phyloP scores from a whole-genome alignment of 1,140 invertebrate species.

The Sinella curviseta region DNA sequence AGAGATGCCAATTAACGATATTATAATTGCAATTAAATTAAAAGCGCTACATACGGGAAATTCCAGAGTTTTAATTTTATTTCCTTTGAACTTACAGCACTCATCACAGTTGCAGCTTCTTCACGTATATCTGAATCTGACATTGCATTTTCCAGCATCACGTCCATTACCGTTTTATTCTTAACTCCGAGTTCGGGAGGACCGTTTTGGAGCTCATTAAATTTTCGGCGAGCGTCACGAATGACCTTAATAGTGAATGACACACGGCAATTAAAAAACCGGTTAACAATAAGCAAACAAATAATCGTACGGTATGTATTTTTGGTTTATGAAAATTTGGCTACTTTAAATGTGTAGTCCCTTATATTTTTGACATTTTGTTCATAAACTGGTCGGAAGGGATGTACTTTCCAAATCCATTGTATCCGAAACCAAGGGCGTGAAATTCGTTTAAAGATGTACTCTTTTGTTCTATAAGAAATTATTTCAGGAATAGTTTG shows the following conservation, averaged over 20 bases:
- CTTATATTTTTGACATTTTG: neutral
- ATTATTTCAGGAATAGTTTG: neutral
- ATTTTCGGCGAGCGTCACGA: neutral
- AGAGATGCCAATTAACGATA: neutral
- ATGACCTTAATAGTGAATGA: too few relatives aligned
- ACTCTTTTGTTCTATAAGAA: neutral
- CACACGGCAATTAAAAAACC: too few relatives aligned
- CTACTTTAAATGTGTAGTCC: neutral
- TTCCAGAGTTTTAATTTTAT: too few relatives aligned
- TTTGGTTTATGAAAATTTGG: neutral
- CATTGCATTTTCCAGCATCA: neutral
- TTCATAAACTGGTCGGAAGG: neutral
- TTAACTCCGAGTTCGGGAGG: neutral
- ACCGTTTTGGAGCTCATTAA: neutral
- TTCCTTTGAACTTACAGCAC: conserved; percentile 19
- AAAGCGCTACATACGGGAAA: too few relatives aligned
- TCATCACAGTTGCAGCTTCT: neutral
- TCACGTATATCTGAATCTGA: neutral
- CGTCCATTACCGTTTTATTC: neutral
- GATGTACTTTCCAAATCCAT: conserved; percentile 1
- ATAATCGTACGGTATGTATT: too few relatives aligned
- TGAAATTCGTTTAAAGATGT: neutral
- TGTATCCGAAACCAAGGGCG: neutral
- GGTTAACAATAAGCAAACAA: too few relatives aligned
- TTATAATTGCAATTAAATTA: neutral